Evolutionary conservation across 2,888 invertebrate genomes (phyloP), one percentile per base, ranked within the genome.

Genomic region (Lycia hirtaria): DNA sequence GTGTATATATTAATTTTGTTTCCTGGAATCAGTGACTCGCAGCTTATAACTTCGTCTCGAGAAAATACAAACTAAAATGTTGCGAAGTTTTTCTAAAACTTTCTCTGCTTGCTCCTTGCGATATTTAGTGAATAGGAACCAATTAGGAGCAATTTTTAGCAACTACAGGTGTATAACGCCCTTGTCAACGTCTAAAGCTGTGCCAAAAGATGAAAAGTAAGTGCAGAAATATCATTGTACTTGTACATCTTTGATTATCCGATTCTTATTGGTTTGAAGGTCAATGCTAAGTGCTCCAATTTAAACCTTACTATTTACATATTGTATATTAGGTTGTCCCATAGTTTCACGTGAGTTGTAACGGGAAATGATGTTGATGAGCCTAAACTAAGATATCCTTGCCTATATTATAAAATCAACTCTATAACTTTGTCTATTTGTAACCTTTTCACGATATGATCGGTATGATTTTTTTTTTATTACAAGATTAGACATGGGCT

Each of bases 131-230:
- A 85, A 74, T 75, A 77, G 73, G 69, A 83, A 76, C 55, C 66
- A 66, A 48, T 67, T 77, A 60, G 68, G 80, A 10, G 64, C 80
- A n/a, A 83, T 71, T 74, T 83, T 83, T 62, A 80, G 80, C 47
- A 86, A 84, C 71, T 72, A 75, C 38, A 83, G 68, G 56, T 78
- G 71, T 55, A 67, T 79, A 56, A 76, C 80, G 17, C 86, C 84
- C 20, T 64, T 91, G 47, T 88, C 88, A n/a, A 89, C 90, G 0
- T 83, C 83, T 0, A 78, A 80, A 60, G 75, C 78, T 22, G 82
- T 83, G 14, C 69, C 85, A 44, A 83, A 87, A 57, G 84, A 86
- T 3, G 88, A 91, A 62, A 92, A 86, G 90, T 91, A 72, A 87
- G 88, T 87, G 17, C 6, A 4, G 17, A 28, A 22, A 15, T 10